Evolutionary conservation across 2,113 vertebrate species (phyloP).

Genomic region (Lethenteron reissneri): DNA sequence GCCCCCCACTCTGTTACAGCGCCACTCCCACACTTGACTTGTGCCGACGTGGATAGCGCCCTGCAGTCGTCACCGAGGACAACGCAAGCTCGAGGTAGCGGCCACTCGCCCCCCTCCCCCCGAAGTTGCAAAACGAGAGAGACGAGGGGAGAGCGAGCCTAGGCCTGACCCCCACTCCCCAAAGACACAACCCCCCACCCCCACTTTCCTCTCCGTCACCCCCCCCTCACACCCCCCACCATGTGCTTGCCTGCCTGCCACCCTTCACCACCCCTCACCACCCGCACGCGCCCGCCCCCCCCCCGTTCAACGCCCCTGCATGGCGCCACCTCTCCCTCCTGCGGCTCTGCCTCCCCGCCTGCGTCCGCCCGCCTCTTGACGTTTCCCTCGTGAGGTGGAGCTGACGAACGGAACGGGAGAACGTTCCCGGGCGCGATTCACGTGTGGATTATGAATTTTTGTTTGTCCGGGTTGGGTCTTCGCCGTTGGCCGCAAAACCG

Average conservation of each 20-base stretch:
- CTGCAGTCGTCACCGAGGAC: neutral
- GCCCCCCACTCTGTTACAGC: neutral
- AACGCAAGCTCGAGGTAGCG: neutral
- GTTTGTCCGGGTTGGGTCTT: too few species aligned
- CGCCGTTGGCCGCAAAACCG: too few species aligned
- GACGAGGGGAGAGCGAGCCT: too few species aligned
- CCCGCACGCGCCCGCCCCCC: neutral
- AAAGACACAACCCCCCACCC: too few species aligned
- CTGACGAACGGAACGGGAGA: too few species aligned
- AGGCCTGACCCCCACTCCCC: too few species aligned
- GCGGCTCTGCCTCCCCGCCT: neutral
- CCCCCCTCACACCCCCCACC: neutral
- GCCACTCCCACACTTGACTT: conserved; percentile 2
- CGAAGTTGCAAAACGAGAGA: too few species aligned
- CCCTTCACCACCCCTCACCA: neutral
- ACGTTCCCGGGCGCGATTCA: too few species aligned
- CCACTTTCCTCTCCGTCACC: neutral
- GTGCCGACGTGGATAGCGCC: conserved; percentile 1
- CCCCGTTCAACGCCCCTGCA: neutral
- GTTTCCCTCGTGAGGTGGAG: neutral
- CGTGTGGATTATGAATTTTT: too few species aligned
- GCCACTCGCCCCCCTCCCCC: neutral
- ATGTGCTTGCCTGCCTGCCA: neutral
- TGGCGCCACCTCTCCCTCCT: neutral
- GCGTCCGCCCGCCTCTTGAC: neutral